phyloP scores from a whole-genome alignment of 2,888 invertebrate species.

The Hydraecia micacea region DNA sequence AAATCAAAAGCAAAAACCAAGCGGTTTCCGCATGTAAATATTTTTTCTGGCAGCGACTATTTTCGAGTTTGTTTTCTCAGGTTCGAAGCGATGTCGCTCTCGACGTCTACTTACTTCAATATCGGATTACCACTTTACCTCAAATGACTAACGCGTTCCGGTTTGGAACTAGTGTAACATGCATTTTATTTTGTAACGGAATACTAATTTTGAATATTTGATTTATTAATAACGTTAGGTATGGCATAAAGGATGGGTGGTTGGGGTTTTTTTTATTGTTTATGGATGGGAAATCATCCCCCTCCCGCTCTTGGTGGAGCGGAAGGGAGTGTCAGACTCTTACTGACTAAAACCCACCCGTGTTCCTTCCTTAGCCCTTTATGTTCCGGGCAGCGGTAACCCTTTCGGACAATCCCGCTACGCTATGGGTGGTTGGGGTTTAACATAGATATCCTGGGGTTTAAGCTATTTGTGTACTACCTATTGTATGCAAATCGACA shows the following conservation, averaged over 20 bases:
- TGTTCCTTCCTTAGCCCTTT: too few species aligned
- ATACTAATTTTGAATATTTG: slow-evolving; percentile 10
- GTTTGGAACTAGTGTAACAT: slow-evolving; percentile 56
- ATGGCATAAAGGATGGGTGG: not conserved
- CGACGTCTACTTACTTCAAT: slow-evolving; percentile 82
- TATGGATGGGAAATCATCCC: too few species aligned
- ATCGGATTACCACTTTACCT: slow-evolving; percentile 82
- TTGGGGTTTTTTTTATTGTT: too few species aligned
- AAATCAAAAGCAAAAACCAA: slow-evolving; percentile 38
- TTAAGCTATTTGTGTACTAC: not conserved
- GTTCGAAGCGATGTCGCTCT: slow-evolving; percentile 75
- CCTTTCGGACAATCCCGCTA: too few species aligned
- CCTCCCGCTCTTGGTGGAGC: too few species aligned
- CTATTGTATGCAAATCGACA: not conserved
- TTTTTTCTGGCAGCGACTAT: slow-evolving; percentile 75
- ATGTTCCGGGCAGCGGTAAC: too few species aligned
- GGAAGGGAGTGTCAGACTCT: too few species aligned
- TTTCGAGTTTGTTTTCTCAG: slow-evolving; percentile 88
- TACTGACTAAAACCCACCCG: too few species aligned
- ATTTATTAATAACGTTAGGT: not conserved
- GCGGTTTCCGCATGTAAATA: slow-evolving; percentile 65
- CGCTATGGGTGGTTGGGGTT: not conserved
- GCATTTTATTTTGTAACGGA: slow-evolving; percentile 43
- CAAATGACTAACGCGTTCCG: slow-evolving; percentile 62
- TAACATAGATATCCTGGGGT: too few species aligned